Percentiles rank a stretch among this genome's conserved stretches.
Evolutionary conservation across 2,797 vertebrate genomes (phyloP).

Genomic region (Characodon lateralis): DNA sequence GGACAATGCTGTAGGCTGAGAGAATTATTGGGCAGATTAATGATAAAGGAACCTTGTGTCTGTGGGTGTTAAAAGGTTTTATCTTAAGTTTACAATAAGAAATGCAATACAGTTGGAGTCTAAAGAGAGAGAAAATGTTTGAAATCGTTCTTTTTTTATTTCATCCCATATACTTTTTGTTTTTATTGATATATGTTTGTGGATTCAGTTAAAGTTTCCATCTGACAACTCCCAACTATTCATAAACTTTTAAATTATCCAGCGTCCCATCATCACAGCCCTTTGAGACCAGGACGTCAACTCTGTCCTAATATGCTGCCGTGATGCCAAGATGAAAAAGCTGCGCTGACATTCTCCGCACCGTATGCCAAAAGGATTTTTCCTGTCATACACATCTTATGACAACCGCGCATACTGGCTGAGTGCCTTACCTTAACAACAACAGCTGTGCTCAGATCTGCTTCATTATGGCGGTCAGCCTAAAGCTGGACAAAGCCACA

Average conservation of each 20-base stretch:
- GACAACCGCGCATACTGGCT: not conserved
- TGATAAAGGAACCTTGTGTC: constrained; percentile 27
- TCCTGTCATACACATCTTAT: constrained; percentile 4
- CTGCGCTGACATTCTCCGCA: not conserved
- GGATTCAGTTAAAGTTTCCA: constrained; percentile 14
- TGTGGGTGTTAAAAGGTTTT: constrained; percentile 4
- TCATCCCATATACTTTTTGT: constrained; percentile 22
- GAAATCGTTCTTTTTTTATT: constrained; percentile 35
- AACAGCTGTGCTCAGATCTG: constrained; percentile 10
- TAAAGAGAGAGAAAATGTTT: constrained; percentile 11
- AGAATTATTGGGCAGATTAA: constrained; percentile 56
- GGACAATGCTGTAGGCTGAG: constrained; percentile 40
- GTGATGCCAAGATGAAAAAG: constrained; percentile 27
- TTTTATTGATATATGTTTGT: constrained; percentile 6
- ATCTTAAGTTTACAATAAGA: constrained; percentile 16
- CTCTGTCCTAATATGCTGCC: constrained; percentile 2
- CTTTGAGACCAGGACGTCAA: constrained; percentile 5
- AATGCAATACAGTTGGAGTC: constrained; percentile 37
- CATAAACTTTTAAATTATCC: constrained; percentile 6
- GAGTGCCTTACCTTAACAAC: constrained; percentile 9
- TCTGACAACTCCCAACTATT: constrained; percentile 10
- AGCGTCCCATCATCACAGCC: constrained; percentile 7
- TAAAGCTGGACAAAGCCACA: not conserved
- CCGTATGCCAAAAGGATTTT: constrained; percentile 13
- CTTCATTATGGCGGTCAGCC: not conserved